These are phyloP conservation scores for Poecilobothrus nobilitatus DNA, from an alignment of 2,888 invertebrate species.

Conservation along the genomic window DNA sequence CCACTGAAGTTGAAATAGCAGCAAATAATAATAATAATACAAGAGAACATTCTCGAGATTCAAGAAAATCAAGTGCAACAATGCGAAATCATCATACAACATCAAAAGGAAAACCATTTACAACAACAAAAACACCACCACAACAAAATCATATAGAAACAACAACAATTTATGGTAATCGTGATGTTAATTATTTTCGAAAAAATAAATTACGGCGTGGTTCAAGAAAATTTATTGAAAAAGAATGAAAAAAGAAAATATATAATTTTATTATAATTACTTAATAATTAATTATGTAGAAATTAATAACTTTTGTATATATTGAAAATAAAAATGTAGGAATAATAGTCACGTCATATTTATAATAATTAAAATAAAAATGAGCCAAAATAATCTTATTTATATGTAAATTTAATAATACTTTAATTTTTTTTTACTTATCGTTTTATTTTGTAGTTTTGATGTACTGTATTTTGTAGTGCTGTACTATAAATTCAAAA, in stretches of 20 bases:
- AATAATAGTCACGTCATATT: background rate
- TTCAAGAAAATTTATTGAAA: background rate
- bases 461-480: too few relatives aligned
- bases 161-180: background rate
- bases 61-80: background rate
- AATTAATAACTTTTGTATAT: too few relatives aligned
- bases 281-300: background rate
- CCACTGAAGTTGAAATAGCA: background rate
- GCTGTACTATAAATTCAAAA: too few relatives aligned
- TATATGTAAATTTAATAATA: background rate
- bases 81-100: background rate
- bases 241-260: background rate
- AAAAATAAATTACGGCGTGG: background rate
- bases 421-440: too few relatives aligned
- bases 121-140: background rate
- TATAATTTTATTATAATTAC: background rate
- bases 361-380: background rate
- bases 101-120: background rate
- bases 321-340: too few relatives aligned
- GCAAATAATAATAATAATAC: background rate
- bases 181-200: slow-evolving; percentile 3
- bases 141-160: background rate
- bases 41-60: background rate
- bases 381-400: background rate
- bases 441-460: too few relatives aligned